Conservation (phyloP, 2,888 invertebrate genomes). For the Acanthopleura granulata region DNA sequence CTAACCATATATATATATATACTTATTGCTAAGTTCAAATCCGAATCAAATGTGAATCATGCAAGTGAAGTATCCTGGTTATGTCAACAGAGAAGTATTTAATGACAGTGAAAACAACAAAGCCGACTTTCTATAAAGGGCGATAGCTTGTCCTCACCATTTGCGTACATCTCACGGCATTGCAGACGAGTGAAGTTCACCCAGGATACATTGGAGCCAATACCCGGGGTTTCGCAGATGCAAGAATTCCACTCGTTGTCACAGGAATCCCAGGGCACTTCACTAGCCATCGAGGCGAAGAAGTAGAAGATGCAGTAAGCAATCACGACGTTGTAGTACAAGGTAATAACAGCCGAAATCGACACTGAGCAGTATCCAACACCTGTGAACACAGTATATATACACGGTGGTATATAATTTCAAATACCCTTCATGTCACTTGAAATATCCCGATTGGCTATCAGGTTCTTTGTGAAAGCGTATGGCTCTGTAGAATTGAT, state of each 20-base stretch:
- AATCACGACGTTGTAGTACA: conserved; percentile 65
- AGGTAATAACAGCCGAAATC: conserved; percentile 47
- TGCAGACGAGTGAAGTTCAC: not conserved
- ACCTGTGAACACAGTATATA: conserved; percentile 36
- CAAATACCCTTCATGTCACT: too few relatives aligned
- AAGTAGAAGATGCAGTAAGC: conserved; percentile 59
- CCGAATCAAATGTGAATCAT: too few relatives aligned
- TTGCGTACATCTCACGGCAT: not conserved
- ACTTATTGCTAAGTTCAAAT: too few relatives aligned
- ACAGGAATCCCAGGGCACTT: conserved; percentile 34
- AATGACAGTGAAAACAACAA: too few relatives aligned
- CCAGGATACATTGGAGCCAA: not conserved
- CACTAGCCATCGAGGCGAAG: conserved; percentile 47
- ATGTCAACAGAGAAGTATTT: too few relatives aligned
- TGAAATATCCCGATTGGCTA: too few relatives aligned
- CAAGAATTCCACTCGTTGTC: conserved; percentile 19
- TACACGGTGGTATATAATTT: too few relatives aligned
- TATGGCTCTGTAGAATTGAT: too few relatives aligned
- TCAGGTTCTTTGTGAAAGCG: too few relatives aligned
- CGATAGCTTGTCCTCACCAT: not conserved
- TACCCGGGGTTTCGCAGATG: conserved; percentile 22
- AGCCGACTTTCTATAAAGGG: too few relatives aligned
- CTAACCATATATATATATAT: too few relatives aligned
- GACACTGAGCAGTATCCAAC: conserved; percentile 53
- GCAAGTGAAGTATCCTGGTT: too few relatives aligned